These are phyloP conservation scores for Sebastes trivittatus DNA, from an alignment of 2,797 vertebrate genomes.

Conservation along the genomic window DNA sequence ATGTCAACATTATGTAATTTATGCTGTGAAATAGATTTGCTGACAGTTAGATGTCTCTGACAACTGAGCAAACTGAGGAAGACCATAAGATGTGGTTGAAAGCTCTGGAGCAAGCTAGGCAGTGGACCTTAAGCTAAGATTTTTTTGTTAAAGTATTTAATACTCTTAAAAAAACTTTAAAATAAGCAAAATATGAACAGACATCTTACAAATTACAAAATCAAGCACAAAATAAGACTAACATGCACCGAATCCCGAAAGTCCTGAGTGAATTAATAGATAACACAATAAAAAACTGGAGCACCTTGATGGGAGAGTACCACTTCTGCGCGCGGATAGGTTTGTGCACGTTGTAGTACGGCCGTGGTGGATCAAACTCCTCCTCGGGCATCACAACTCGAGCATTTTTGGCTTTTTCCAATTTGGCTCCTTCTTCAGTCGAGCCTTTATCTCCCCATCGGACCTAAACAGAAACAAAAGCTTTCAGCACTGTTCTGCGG, in stretches of 20 bases:
- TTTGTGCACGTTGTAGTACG: constrained; percentile 83
- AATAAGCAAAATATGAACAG: neutral
- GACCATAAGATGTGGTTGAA: neutral
- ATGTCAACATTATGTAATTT: constrained; percentile 1
- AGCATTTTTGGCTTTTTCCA: constrained; percentile 98
- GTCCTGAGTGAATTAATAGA: neutral
- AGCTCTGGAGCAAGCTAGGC: neutral
- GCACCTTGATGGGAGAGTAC: constrained; percentile 98
- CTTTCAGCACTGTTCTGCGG: neutral
- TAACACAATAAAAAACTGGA: neutral
- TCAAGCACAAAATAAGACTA: neutral
- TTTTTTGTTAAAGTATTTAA: neutral
- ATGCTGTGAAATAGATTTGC: neutral
- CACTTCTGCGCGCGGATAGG: constrained; percentile 85
- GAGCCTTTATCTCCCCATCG: constrained; percentile 98
- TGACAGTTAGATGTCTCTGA: neutral
- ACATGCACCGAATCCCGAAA: neutral
- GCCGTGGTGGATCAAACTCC: constrained; percentile 86
- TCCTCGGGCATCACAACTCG: constrained; percentile 92
- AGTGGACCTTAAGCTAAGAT: neutral
- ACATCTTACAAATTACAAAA: neutral
- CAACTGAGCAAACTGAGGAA: neutral
- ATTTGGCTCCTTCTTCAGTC: constrained; percentile 96
- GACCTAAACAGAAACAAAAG: constrained; percentile 81
- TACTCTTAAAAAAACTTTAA: neutral